A percentile compares a stretch with the other conserved stretches of the same genome.
Evolutionary conservation across 2,113 vertebrate genomes (phyloP).

Genomic region (Empidonax traillii): DNA sequence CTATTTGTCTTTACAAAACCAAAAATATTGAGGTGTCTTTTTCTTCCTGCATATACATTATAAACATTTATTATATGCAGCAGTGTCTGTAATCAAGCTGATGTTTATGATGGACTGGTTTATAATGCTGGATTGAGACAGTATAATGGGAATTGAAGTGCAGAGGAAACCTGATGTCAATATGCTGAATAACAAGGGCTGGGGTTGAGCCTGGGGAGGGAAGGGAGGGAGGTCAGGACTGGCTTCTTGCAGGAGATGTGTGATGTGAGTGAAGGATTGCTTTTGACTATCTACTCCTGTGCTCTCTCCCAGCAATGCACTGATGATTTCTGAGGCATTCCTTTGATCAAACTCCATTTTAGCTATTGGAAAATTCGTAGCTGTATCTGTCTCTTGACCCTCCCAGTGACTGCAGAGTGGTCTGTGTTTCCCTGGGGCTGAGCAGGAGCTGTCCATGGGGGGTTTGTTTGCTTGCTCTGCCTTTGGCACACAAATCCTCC

Average conservation of each 20-base stretch:
- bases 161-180: slow-evolving; percentile 9
- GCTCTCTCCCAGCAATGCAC: background rate
- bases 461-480: background rate
- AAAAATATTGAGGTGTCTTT: slow-evolving; percentile 72
- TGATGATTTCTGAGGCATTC: background rate
- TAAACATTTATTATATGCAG: slow-evolving; percentile 52
- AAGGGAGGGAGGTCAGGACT: background rate
- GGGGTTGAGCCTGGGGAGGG: background rate
- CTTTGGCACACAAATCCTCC: background rate
- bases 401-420: background rate
- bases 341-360: background rate
- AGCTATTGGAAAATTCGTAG: background rate
- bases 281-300: background rate
- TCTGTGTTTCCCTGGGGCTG: background rate
- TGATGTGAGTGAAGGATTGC: background rate
- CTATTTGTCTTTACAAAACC: slow-evolving; percentile 72
- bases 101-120: slow-evolving; percentile 29
- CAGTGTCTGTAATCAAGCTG: slow-evolving; percentile 58
- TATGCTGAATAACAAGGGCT: background rate
- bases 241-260: background rate
- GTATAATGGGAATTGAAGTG: background rate
- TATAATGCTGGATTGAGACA: background rate
- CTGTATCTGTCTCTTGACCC: background rate
- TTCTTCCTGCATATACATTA: slow-evolving; percentile 30
- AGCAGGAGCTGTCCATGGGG: background rate